These are phyloP conservation scores for Tromatobia lineatoria DNA, from an alignment of 2,888 invertebrate genomes.

Conservation along the genomic window DNA sequence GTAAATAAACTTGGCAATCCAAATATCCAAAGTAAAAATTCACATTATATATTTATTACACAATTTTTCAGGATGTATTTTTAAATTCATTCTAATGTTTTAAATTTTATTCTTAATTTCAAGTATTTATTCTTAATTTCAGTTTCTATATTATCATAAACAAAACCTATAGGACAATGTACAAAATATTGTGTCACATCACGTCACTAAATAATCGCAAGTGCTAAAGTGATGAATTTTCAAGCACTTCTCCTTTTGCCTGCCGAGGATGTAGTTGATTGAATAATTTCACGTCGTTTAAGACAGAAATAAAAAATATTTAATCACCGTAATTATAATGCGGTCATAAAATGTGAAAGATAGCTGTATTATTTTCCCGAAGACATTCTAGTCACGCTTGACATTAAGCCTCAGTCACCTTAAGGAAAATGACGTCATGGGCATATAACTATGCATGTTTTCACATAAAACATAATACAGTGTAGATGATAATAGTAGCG, in stretches of 20 bases:
- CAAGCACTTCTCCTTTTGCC: not conserved
- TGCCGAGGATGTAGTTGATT: constrained; percentile 15
- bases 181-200: not conserved
- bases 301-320: constrained; percentile 48
- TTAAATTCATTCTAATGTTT: too few relatives aligned
- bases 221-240: too few relatives aligned
- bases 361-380: not conserved
- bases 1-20: too few relatives aligned
- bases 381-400: constrained; percentile 63
- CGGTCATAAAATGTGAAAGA: not conserved
- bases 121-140: too few relatives aligned
- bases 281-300: constrained; percentile 38
- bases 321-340: constrained; percentile 25
- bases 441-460: constrained; percentile 40
- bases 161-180: too few relatives aligned
- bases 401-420: constrained; percentile 52
- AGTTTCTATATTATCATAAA: too few relatives aligned
- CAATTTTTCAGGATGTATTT: too few relatives aligned
- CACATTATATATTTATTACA: constrained; percentile 13
- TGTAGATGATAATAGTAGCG: too few relatives aligned
- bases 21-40: too few relatives aligned
- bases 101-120: too few relatives aligned
- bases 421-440: constrained; percentile 55
- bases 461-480: constrained; percentile 19
- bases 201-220: too few relatives aligned